Evolutionary conservation across 2,888 invertebrate genomes (phyloP).

Genomic region (Bombylius discolor): DNA sequence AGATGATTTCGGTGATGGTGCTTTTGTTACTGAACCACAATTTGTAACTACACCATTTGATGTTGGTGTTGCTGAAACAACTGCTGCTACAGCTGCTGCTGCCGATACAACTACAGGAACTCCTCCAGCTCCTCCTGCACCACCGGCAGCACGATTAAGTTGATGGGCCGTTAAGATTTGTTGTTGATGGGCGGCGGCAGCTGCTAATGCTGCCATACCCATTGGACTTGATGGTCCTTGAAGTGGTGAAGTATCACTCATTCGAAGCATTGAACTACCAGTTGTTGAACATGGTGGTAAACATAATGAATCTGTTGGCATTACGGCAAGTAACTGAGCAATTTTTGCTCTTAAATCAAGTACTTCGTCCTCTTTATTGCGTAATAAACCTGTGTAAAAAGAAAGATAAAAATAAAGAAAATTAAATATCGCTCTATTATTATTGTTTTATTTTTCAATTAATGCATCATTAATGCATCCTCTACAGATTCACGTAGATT

Average conservation of each 20-base stretch:
- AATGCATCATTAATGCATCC: too few species aligned
- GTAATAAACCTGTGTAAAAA: conserved; percentile 51
- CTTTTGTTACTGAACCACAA: background rate
- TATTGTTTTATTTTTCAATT: background rate
- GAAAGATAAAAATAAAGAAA: background rate
- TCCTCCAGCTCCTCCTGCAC: conserved; percentile 5
- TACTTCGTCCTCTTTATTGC: conserved; percentile 80
- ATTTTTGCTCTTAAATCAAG: conserved; percentile 80
- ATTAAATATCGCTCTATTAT: background rate
- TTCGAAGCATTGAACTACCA: conserved; percentile 46
- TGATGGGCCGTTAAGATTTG: conserved; percentile 22
- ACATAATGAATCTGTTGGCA: conserved; percentile 52
- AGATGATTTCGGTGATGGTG: background rate
- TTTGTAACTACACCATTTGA: conserved; percentile 9
- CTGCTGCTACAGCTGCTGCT: conserved; percentile 14
- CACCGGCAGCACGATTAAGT: conserved; percentile 16
- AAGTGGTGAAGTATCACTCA: conserved; percentile 38
- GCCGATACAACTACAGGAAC: conserved; percentile 4
- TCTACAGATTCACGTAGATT: too few species aligned
- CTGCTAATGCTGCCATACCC: conserved; percentile 23
- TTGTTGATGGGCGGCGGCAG: conserved; percentile 18
- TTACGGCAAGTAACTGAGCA: conserved; percentile 86
- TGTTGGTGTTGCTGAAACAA: conserved; percentile 10
- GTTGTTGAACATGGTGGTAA: conserved; percentile 41
- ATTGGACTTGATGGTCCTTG: conserved; percentile 36